Base-by-base conservation (phyloP, 2,113 vertebrate species). In the Nestor notabilis region DNA sequence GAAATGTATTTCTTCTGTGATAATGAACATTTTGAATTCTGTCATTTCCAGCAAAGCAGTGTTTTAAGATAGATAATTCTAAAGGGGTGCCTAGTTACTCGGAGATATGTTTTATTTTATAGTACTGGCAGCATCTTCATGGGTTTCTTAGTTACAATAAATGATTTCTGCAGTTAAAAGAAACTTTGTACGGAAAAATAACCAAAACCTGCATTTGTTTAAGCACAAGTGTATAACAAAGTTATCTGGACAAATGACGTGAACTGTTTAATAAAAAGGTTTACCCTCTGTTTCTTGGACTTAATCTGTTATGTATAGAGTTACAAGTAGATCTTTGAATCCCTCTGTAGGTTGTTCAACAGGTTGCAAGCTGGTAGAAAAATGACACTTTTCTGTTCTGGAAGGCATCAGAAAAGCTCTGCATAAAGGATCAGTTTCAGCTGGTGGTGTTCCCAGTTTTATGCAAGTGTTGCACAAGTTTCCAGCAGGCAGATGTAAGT, bases 251-350 rank as follows among this genome's bases (percentile, higher is more conserved):
- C 41, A 64, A 95, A 92, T 61, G 2, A 68, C 78, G 27, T 44
- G 63, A 84, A 69, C 11, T 65, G n/a, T 69, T 91, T 27, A 97
- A 95, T 91, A 93, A 94, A 95, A 95, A 74, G 8, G 23, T 78
- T 83, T 92, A 64, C 14, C 11, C 29, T 63, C 58, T 55, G 5
- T 81, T 95, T 89, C 55, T 87, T 72, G 39, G 46, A 39, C 37
- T 83, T 78, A 47, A 21, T 49, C 44, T 64, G 31, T 50, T 69
- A 60, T 11, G 31, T 39, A 39, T 50, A 35, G 69, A 74, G 39
- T 66, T 24, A 74, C 37, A 83, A 9, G 25, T 66, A 58, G 56
- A 50, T 68, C 9, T 55, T 66, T 71, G 65, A 89, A 89, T 61
- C 15, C 2, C 20, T 68, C 47, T 78, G 8, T 52, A 44, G 55